phyloP scores from a whole-genome alignment of 2,113 vertebrate genomes.

The Neogale vison region DNA sequence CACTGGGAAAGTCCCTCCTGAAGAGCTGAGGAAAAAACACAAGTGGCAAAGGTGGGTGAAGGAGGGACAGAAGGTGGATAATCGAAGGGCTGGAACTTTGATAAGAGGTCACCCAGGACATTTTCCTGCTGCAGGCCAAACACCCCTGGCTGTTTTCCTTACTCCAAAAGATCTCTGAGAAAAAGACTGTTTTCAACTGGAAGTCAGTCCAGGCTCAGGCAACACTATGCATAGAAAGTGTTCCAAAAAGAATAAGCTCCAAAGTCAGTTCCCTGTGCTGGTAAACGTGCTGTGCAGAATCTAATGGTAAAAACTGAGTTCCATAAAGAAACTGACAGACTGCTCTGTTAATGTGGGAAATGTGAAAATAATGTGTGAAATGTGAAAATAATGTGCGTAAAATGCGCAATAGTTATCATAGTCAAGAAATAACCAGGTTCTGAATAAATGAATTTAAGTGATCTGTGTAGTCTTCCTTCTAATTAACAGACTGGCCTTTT shows the following conservation, averaged over 20 bases:
- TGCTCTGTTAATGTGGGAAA: background rate
- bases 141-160: background rate
- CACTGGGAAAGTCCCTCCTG: background rate
- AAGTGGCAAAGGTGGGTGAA: background rate
- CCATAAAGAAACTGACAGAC: background rate
- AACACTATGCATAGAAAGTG: background rate
- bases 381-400: background rate
- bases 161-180: background rate
- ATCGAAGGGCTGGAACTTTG: background rate
- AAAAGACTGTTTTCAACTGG: background rate
- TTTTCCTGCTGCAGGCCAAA: background rate
- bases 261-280: background rate
- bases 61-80: background rate
- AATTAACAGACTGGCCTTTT: background rate
- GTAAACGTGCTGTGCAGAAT: fast-evolving
- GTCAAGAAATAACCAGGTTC: background rate
- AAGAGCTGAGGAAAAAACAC: background rate
- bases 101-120: background rate
- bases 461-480: background rate
- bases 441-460: background rate
- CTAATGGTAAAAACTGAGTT: background rate
- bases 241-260: background rate
- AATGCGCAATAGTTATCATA: background rate
- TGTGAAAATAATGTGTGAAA: background rate
- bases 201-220: background rate